Percentiles rank a stretch among this genome's conserved stretches.
Conservation (phyloP, 2,113 vertebrate genomes). For the Sylvicapra grimmia region DNA sequence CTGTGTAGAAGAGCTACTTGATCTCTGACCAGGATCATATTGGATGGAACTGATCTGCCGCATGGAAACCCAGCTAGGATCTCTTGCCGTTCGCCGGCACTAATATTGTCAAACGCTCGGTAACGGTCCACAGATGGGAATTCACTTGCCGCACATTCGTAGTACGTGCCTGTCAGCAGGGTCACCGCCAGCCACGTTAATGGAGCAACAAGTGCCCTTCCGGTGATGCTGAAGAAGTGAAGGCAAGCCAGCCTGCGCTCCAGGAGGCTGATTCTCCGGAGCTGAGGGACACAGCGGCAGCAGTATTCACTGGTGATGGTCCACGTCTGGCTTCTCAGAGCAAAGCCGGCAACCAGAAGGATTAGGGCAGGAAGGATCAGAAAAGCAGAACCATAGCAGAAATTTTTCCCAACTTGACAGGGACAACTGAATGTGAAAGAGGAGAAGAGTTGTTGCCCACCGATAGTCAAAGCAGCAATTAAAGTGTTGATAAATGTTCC, state of each 20-base stretch:
- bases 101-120: constrained; percentile 42
- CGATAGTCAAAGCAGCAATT: constrained; percentile 76
- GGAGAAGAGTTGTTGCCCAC: constrained; percentile 79
- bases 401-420: constrained; percentile 78
- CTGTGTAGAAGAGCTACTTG: constrained; percentile 78
- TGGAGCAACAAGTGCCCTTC: constrained; percentile 80
- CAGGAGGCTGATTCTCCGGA: constrained; percentile 24
- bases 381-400: constrained; percentile 80
- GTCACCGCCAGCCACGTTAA: constrained; percentile 79
- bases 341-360: constrained; percentile 78
- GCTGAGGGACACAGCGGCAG: constrained; percentile 7
- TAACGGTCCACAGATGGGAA: constrained; percentile 66
- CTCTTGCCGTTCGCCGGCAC: not conserved
- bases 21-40: constrained; percentile 67
- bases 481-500: constrained; percentile 71
- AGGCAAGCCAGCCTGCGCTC: constrained; percentile 77
- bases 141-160: constrained; percentile 78
- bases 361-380: constrained; percentile 78
- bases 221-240: constrained; percentile 71
- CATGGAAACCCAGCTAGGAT: constrained; percentile 78
- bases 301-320: constrained; percentile 70
- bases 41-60: constrained; percentile 59
- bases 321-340: constrained; percentile 80
- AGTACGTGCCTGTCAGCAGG: constrained; percentile 79
- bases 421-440: constrained; percentile 80